These are phyloP conservation scores for Formica exsecta DNA, from an alignment of 1,140 invertebrate species.

Conservation along the genomic window DNA sequence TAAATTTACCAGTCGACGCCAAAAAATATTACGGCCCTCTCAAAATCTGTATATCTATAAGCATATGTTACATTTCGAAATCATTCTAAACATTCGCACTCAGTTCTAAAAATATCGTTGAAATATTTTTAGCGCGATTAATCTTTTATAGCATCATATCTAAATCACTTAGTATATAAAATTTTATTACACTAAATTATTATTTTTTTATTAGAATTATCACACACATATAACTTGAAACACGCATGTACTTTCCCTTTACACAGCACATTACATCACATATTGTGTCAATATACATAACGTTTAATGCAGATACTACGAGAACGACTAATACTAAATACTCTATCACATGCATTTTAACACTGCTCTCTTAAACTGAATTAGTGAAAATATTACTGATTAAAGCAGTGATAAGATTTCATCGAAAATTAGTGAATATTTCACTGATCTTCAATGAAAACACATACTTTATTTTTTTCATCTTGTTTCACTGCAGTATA, in stretches of 20 bases:
- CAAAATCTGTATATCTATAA: slow-evolving; percentile 29
- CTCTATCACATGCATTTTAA: slow-evolving; percentile 33
- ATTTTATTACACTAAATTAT: neutral
- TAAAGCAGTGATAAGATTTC: too few species aligned
- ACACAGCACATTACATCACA: neutral
- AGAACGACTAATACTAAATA: slow-evolving; percentile 43
- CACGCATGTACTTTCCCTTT: neutral
- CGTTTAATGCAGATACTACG: neutral
- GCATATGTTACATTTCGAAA: slow-evolving; percentile 33
- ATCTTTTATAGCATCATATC: neutral
- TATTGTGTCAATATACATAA: neutral
- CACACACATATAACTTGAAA: too few species aligned
- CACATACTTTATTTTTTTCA: too few species aligned
- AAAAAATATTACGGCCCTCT: slow-evolving; percentile 61
- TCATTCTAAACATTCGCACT: neutral
- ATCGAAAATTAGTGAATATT: too few species aligned
- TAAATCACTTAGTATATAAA: too few species aligned
- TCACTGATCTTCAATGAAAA: too few species aligned
- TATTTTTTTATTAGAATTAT: slow-evolving; percentile 28
- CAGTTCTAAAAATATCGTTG: slow-evolving; percentile 4
- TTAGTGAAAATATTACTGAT: too few species aligned
- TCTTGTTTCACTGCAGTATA: too few species aligned
- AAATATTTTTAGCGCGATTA: neutral
- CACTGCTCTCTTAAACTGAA: neutral
- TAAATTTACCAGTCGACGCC: slow-evolving; percentile 70